Evolutionary conservation across 2,113 vertebrate species (phyloP).

Genomic region (Myotis yumanensis): DNA sequence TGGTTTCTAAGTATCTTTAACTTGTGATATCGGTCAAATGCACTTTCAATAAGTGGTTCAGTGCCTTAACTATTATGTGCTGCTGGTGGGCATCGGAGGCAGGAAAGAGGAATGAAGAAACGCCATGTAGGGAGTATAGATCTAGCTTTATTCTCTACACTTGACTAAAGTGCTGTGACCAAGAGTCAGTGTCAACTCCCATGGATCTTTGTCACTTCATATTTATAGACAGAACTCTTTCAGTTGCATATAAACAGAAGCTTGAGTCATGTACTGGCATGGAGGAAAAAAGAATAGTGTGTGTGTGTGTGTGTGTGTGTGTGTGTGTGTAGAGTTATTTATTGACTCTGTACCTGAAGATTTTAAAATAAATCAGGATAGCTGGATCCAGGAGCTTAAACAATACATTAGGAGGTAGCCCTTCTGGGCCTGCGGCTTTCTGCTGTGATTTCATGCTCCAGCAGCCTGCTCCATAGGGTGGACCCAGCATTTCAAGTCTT

Average conservation of each 20-base stretch:
- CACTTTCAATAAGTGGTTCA: background rate
- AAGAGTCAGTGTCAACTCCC: background rate
- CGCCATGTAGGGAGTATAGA: background rate
- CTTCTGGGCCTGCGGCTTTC: background rate
- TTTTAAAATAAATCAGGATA: background rate
- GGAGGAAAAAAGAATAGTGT: background rate
- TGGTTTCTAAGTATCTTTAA: background rate
- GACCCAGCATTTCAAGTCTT: background rate
- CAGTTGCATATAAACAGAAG: background rate
- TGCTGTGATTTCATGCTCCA: background rate
- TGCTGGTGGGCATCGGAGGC: background rate
- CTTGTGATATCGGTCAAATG: background rate
- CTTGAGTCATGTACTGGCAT: background rate
- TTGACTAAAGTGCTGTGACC: background rate
- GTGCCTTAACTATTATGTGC: background rate
- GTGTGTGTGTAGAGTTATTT: background rate
- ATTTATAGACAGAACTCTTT: conserved; percentile 25
- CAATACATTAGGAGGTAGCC: background rate
- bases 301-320: background rate
- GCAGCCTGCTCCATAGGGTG: background rate
- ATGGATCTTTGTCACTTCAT: background rate
- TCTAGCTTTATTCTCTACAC: background rate
- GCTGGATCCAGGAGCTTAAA: background rate
- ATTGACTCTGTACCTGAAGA: background rate
- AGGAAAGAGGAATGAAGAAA: background rate